These are phyloP conservation scores for Proisotoma minuta DNA, from an alignment of 2,888 invertebrate species.

Conservation along the genomic window DNA sequence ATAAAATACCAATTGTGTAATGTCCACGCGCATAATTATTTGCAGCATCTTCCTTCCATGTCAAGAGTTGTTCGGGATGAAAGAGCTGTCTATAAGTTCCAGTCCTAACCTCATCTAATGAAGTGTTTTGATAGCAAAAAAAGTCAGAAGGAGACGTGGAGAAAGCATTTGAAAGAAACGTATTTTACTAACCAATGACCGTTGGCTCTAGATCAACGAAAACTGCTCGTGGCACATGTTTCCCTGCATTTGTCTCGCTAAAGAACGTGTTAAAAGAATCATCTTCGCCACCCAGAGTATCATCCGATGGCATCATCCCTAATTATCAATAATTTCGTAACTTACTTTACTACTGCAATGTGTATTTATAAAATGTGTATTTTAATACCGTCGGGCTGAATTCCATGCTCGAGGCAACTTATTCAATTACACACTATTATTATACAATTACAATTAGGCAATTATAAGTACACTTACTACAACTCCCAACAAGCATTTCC, in stretches of 20 bases:
- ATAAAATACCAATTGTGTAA: conserved; percentile 94
- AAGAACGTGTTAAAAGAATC: conserved; percentile 94
- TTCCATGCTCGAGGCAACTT: conserved; percentile 68
- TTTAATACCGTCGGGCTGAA: conserved; percentile 56
- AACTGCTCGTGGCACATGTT: conserved; percentile 89
- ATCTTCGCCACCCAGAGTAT: conserved; percentile 58
- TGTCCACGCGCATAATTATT: conserved; percentile 97
- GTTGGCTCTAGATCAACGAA: conserved; percentile 96
- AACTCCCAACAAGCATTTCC: conserved; percentile 80
- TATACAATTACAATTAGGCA: no score
- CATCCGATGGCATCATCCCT: conserved; percentile 39
- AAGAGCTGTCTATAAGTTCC: conserved; percentile 93
- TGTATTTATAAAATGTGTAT: not conserved
- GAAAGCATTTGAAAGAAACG: not conserved
- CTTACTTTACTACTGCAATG: no score
- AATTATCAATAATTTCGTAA: conserved; percentile 14
- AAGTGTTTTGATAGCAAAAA: no score
- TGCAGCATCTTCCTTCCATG: conserved; percentile 89
- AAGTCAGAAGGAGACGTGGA: not conserved
- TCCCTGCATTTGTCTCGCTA: conserved; percentile 90
- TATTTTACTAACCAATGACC: conserved; percentile 64
- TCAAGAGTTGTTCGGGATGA: conserved; percentile 95
- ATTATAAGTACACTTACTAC: no score
- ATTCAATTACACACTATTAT: no score
- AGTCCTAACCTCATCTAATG: conserved; percentile 87